Evolutionary conservation across 2,797 vertebrate species (phyloP).

Genomic region (Mico argentatus): DNA sequence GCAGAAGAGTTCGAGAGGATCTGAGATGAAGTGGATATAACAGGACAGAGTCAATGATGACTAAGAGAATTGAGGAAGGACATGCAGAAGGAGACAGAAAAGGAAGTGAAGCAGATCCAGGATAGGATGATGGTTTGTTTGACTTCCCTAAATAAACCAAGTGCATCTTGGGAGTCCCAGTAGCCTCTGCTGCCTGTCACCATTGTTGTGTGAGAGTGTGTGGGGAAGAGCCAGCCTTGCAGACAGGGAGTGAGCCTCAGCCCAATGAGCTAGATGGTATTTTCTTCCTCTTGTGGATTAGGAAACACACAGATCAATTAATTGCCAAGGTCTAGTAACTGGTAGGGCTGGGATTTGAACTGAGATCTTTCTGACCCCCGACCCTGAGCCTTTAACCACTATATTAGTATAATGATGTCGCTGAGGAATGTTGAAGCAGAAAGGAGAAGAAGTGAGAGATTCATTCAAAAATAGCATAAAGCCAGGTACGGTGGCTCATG

Average conservation of each 20-base stretch:
- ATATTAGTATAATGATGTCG: not conserved
- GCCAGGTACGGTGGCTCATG: not conserved
- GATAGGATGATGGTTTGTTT: not conserved
- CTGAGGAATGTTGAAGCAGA: not conserved
- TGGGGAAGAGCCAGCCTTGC: not conserved
- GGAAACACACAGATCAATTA: not conserved
- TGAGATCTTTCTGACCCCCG: not conserved
- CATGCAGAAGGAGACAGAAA: not conserved
- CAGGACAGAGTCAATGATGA: not conserved
- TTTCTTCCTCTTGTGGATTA: not conserved
- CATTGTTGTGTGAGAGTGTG: not conserved
- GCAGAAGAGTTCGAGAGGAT: not conserved
- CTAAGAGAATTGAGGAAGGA: not conserved
- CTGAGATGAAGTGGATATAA: not conserved
- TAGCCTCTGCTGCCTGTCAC: not conserved
- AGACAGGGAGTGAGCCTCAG: not conserved
- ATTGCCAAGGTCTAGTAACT: not conserved
- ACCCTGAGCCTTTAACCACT: not conserved
- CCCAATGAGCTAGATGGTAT: not conserved
- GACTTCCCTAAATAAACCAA: not conserved
- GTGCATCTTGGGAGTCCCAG: fast-evolving
- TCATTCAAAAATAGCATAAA: not conserved
- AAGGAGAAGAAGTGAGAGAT: not conserved
- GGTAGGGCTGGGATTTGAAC: not conserved
- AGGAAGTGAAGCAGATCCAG: not conserved